A percentile compares a stretch with the other conserved stretches of the same genome.
phyloP scores from a whole-genome alignment of 2,888 invertebrate species.

The Coelopa pilipes region DNA sequence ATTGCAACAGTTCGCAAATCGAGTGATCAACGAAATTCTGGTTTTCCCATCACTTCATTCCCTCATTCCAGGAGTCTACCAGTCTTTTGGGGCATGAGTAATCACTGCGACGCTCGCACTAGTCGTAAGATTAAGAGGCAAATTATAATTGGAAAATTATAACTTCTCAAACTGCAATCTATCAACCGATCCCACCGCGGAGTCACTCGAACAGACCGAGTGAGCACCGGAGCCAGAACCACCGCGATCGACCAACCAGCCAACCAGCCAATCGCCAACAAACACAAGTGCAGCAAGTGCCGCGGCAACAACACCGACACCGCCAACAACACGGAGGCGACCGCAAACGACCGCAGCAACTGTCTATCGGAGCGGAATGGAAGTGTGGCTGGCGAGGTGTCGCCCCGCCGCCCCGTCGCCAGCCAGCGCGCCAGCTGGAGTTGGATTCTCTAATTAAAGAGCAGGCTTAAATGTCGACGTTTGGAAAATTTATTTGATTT shows the following conservation, averaged over 20 bases:
- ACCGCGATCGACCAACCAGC: not conserved
- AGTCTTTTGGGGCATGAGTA: no score
- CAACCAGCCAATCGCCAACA: not conserved
- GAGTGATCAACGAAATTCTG: no score
- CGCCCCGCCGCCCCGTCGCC: no score
- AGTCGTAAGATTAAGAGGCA: slow-evolving; percentile 39
- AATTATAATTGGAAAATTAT: slow-evolving; percentile 59
- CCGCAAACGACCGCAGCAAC: not conserved
- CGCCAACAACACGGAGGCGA: slow-evolving; percentile 13
- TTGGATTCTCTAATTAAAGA: slow-evolving; percentile 55
- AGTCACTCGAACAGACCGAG: slow-evolving; percentile 52
- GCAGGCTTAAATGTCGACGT: slow-evolving; percentile 56
- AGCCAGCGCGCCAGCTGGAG: slow-evolving; percentile 7
- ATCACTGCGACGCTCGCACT: not conserved
- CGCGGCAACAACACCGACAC: slow-evolving; percentile 11
- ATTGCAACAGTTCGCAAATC: no score
- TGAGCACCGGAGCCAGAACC: not conserved
- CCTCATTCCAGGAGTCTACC: no score
- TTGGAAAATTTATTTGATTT: slow-evolving; percentile 55
- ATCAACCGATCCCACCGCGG: slow-evolving; percentile 54
- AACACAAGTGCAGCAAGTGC: slow-evolving; percentile 3
- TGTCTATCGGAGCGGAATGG: slow-evolving; percentile 17
- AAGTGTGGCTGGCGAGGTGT: slow-evolving; percentile 12
- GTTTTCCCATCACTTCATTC: no score
- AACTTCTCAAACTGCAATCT: slow-evolving; percentile 52